Evolutionary conservation across 2,797 vertebrate genomes (phyloP), one percentile per base, ranked within the genome.

Genomic region (Salarias fasciatus): DNA sequence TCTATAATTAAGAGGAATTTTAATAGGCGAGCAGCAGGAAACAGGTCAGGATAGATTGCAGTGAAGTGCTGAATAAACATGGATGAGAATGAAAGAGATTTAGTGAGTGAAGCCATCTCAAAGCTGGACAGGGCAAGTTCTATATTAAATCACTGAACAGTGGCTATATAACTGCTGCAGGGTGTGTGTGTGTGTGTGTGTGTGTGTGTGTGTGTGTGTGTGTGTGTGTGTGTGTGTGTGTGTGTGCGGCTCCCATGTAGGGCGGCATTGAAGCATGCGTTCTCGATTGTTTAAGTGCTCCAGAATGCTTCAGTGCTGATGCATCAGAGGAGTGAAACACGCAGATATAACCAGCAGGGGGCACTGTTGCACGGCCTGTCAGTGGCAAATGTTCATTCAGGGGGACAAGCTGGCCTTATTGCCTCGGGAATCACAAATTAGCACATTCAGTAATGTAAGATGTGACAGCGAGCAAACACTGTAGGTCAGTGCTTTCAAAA

Each of bases 1-100:
- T 91, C 80, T 90, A 85, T 89, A 89, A 89, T 89, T 88, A 88
- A 90, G 81, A 86, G 82, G 86, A 80, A 82, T 88, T 89, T 88
- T 86, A 90, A 89, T 84, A 85, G 79, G 78, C 75, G 80, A 79
- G 77, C 69, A 80, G 79, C 73, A 82, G 75, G 85, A 88, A 86
- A 77, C 71, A 85, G 77, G 86, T 82, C 79, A 82, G 74, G 84
- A 86, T 82, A 83, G 83, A 89, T 84, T 79, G 83, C 74, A 76
- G 57, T 61, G 69, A 78, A 87, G 76, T 83, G 79, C 84, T 85
- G 85, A 88, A 90, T 74, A 85, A 85, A 86, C 84, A 85, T 82
- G 79, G 81, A 84, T 31, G 74, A 63, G 62, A 83, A 79, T 80
- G 74, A 79, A 75, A 75, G 78, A 79, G 85, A 85, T 84, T 84